These are phyloP conservation scores for Protophormia terraenovae DNA, from an alignment of 2,888 invertebrate species.

Conservation along the genomic window DNA sequence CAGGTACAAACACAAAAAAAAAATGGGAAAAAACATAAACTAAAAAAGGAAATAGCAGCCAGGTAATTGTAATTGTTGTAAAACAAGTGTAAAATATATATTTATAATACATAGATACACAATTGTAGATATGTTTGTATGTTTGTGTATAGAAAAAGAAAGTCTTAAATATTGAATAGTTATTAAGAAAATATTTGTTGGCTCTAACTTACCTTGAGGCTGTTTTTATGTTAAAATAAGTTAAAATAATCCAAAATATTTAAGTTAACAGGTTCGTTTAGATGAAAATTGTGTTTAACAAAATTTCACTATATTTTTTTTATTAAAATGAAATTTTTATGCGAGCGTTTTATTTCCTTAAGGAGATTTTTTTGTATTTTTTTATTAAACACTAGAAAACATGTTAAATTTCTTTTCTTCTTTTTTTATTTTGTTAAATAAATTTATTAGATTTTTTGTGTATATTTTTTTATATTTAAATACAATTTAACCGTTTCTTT, in stretches of 20 bases:
- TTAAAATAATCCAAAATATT: slow-evolving; percentile 31
- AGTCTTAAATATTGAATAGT: slow-evolving; percentile 8
- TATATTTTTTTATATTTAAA: slow-evolving; percentile 4
- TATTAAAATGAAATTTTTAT: no score
- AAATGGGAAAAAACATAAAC: background rate
- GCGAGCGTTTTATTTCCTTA: no score
- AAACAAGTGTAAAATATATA: slow-evolving; percentile 29
- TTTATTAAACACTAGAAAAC: background rate
- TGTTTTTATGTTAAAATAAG: background rate
- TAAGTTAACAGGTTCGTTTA: background rate
- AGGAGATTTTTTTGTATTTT: background rate
- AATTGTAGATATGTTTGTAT: background rate
- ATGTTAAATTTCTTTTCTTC: background rate
- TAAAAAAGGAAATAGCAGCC: slow-evolving; percentile 31
- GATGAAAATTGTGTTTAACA: background rate
- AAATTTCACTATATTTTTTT: background rate
- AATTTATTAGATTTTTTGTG: background rate
- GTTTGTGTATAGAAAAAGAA: slow-evolving; percentile 16
- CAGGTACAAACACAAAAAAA: background rate
- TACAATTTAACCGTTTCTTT: slow-evolving; percentile 1
- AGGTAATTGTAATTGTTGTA: slow-evolving; percentile 29
- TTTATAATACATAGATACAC: background rate
- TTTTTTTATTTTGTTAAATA: background rate
- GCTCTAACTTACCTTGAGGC: slow-evolving; percentile 48
- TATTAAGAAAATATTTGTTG: background rate